These are phyloP conservation scores for Pyrocephalus nanus DNA, from an alignment of 2,797 vertebrate genomes.

Conservation along the genomic window DNA sequence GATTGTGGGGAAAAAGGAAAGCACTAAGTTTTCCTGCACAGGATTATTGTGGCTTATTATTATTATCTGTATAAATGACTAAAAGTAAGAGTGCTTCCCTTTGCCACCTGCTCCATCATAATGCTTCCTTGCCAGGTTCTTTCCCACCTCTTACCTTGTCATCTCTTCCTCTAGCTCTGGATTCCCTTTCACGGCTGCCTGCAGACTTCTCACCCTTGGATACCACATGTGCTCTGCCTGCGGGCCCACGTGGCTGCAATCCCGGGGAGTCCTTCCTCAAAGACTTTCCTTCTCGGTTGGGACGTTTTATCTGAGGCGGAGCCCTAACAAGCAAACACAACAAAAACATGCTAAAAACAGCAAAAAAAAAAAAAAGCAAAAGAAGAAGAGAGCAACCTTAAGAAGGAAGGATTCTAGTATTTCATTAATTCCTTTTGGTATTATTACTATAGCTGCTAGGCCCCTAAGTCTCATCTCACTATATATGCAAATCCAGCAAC, in stretches of 20 bases:
- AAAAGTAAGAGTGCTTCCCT: background rate
- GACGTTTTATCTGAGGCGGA: constrained; percentile 85
- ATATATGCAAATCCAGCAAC: background rate
- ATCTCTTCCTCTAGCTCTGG: constrained; percentile 82
- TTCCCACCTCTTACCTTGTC: constrained; percentile 83
- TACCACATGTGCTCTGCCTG: constrained; percentile 80
- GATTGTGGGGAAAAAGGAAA: background rate
- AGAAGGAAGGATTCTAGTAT: background rate
- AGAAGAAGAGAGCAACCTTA: background rate
- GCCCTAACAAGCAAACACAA: constrained; percentile 77
- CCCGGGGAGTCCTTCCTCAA: constrained; percentile 88
- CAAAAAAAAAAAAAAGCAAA: background rate
- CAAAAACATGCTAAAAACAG: background rate
- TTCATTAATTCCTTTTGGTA: background rate
- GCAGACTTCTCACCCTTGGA: constrained; percentile 81
- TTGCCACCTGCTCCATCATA: background rate
- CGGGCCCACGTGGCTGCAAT: constrained; percentile 82
- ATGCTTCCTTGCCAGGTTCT: background rate
- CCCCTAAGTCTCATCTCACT: background rate
- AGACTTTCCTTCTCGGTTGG: constrained; percentile 82
- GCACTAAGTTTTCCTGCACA: background rate
- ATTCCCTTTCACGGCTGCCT: constrained; percentile 78
- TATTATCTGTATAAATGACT: background rate
- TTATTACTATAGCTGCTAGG: background rate
- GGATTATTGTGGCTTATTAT: background rate